phyloP scores from a whole-genome alignment of 2,888 invertebrate genomes.

The Torymus texanus region DNA sequence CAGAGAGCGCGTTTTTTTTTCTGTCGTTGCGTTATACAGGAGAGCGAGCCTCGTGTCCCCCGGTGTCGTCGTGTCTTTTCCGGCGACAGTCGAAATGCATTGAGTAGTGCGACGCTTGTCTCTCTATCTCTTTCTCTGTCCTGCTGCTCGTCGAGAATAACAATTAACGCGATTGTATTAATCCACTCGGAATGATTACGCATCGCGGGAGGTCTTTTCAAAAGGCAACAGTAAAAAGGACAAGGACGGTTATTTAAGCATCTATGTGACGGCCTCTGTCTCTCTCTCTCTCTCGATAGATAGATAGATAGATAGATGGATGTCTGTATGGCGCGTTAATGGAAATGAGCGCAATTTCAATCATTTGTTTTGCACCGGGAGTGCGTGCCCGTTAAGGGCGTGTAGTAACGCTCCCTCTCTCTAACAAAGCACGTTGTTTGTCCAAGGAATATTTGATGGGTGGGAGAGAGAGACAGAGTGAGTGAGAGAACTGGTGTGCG shows the following conservation, averaged over 20 bases:
- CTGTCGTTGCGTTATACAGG: background rate
- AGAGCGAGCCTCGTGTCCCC: conserved; percentile 8
- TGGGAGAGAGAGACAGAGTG: too few species aligned
- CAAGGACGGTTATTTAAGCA: conserved; percentile 2
- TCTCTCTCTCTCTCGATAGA: too few species aligned
- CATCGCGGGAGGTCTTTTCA: background rate
- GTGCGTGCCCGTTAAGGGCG: conserved; percentile 12
- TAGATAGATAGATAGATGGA: too few species aligned
- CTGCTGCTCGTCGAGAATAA: conserved; percentile 2
- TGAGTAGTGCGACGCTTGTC: conserved; percentile 22
- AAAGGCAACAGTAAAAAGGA: conserved; percentile 13
- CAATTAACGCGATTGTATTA: conserved; percentile 47
- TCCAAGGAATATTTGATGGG: conserved; percentile 40
- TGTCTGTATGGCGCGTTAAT: conserved; percentile 20
- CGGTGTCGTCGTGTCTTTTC: conserved; percentile 27
- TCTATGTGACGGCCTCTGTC: background rate
- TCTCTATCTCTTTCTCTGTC: background rate
- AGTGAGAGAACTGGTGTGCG: too few species aligned
- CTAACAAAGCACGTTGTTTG: conserved; percentile 37
- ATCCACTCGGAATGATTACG: conserved; percentile 41
- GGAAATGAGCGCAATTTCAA: conserved; percentile 38
- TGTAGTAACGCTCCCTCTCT: background rate
- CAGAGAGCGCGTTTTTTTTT: too few species aligned
- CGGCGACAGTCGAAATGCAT: conserved; percentile 20
- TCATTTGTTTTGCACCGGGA: conserved; percentile 33